phyloP scores from a whole-genome alignment of 2,113 vertebrate genomes.

The Noturus placidus region DNA sequence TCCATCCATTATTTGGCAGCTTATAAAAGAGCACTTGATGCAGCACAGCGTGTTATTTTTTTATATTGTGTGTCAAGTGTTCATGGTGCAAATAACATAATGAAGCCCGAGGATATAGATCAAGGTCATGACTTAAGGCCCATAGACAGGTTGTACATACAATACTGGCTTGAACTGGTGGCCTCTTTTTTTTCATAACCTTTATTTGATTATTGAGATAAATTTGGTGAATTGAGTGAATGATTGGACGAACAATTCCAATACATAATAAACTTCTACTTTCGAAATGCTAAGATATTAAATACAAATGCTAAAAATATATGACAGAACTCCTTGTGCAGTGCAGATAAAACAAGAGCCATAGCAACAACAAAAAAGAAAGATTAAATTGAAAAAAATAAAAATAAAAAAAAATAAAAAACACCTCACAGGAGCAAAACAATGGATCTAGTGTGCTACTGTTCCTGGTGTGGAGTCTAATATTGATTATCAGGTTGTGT shows the following conservation, averaged over 20 bases:
- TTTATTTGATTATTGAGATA: background rate
- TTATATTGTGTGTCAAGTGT: background rate
- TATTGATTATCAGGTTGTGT: background rate
- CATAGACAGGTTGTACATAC: background rate
- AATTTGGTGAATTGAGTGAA: no score
- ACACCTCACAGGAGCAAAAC: background rate
- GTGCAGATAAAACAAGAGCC: background rate
- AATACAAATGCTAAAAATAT: background rate
- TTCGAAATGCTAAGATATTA: background rate
- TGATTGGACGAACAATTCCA: no score
- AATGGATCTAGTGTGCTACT: background rate
- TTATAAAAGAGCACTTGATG: conserved; percentile 2
- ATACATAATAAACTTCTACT: background rate
- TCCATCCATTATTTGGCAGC: background rate
- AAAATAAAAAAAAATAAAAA: background rate
- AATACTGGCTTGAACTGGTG: background rate
- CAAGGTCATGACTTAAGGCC: background rate
- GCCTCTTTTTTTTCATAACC: background rate
- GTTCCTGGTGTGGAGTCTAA: background rate
- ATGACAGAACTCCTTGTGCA: background rate
- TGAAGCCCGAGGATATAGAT: background rate
- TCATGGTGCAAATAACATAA: background rate
- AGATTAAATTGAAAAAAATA: no score
- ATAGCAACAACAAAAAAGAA: background rate
- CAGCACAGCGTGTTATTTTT: background rate